These are phyloP conservation scores for Mesorhabditis sp. DNA, from an alignment of 2,888 invertebrate genomes.

Conservation along the genomic window DNA sequence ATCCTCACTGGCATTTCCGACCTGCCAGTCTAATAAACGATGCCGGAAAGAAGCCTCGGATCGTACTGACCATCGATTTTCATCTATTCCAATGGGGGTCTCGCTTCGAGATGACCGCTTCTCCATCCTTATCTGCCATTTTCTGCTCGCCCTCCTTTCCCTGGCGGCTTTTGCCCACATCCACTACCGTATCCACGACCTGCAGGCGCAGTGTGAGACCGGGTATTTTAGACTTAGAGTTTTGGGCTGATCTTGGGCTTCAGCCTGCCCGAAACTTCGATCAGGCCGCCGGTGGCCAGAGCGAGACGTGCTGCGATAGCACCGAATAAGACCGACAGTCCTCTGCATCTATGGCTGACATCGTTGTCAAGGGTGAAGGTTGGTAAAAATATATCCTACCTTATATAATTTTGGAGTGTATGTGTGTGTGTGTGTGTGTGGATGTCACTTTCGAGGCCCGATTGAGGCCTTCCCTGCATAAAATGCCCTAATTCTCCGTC, in stretches of 20 bases:
- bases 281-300: neutral
- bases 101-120: neutral
- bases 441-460: no score
- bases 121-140: neutral
- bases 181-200: neutral
- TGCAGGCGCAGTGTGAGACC: neutral
- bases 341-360: constrained; percentile 31
- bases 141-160: neutral
- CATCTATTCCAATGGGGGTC: no score
- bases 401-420: no score
- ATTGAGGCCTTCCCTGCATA: no score
- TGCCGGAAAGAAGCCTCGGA: no score
- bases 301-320: neutral
- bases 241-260: neutral
- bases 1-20: no score
- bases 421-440: no score
- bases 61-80: no score
- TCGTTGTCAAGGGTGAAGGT: constrained; percentile 39
- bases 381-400: neutral
- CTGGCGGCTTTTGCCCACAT: neutral
- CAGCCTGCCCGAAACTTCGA: neutral
- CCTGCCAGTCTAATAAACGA: no score
- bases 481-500: no score
- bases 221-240: neutral
- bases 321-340: neutral